A percentile compares a stretch with the other conserved stretches of the same genome.
Evolutionary conservation across 2,797 vertebrate genomes (phyloP).

Genomic region (Meriones psammophilus): DNA sequence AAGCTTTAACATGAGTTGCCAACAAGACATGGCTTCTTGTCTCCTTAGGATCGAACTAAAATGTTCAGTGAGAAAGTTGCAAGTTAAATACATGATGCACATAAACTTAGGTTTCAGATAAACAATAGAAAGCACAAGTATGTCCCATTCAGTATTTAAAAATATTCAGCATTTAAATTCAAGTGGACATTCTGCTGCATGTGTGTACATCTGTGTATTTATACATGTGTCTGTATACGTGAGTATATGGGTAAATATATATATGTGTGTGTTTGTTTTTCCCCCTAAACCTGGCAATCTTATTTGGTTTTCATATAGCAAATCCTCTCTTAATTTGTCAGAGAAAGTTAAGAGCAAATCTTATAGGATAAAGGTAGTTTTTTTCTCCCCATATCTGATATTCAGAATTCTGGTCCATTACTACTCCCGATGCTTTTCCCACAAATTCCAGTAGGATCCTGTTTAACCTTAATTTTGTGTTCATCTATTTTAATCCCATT

Average conservation of each 20-base stretch:
- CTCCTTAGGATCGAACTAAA: neutral
- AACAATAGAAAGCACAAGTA: neutral
- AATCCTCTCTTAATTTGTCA: neutral
- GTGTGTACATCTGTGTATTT: fast-evolving
- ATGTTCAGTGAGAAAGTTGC: neutral
- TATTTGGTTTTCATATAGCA: neutral
- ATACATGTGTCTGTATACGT: neutral
- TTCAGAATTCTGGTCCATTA: neutral
- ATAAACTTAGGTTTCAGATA: slow-evolving; percentile 55
- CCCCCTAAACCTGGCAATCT: neutral
- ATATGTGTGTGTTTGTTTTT: neutral
- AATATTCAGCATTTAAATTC: slow-evolving; percentile 53
- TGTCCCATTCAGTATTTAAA: neutral
- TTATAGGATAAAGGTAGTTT: slow-evolving; percentile 33
- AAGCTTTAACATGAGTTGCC: neutral
- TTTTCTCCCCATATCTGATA: neutral
- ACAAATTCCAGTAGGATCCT: slow-evolving; percentile 68
- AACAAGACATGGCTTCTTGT: neutral
- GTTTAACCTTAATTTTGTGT: slow-evolving; percentile 79
- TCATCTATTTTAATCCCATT: slow-evolving; percentile 79
- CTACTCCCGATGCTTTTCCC: slow-evolving; percentile 78
- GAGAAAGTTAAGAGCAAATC: neutral
- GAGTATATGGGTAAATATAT: neutral
- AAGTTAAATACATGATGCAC: neutral
- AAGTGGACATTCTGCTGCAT: neutral